phyloP scores from a whole-genome alignment of 2,888 invertebrate species.

The Leucoptera coffeella region DNA sequence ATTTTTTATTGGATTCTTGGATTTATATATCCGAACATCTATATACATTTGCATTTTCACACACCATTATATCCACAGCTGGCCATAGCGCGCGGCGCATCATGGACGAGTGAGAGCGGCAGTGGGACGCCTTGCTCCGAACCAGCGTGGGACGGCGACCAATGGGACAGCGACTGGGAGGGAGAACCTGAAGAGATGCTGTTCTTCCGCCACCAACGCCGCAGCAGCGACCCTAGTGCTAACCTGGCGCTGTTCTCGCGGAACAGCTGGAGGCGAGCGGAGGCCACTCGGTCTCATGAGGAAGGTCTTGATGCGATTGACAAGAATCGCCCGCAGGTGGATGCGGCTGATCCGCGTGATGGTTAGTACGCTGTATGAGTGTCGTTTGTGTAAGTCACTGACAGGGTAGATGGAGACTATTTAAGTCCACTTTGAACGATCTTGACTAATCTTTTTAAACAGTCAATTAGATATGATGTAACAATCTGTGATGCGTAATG shows the following conservation, averaged over 20 bases:
- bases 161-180: constrained; percentile 88
- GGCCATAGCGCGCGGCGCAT: constrained; percentile 82
- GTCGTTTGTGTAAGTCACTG: no score
- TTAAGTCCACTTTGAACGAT: no score
- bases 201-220: constrained; percentile 73
- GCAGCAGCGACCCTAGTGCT: constrained; percentile 90
- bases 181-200: constrained; percentile 82
- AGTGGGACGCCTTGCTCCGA: constrained; percentile 93
- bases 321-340: constrained; percentile 83
- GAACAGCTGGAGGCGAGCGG: constrained; percentile 72
- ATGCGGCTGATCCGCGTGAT: constrained; percentile 88
- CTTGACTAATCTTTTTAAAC: no score
- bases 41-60: no score
- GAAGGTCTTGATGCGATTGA: constrained; percentile 84
- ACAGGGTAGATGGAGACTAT: no score
- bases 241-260: constrained; percentile 81
- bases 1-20: no score
- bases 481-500: no score
- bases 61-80: no score
- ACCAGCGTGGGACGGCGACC: constrained; percentile 80
- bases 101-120: no score
- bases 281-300: constrained; percentile 80
- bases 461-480: no score
- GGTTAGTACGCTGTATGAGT: no score
- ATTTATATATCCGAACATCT: no score